phyloP scores from a whole-genome alignment of 2,113 vertebrate species.

The Alligator sinensis region DNA sequence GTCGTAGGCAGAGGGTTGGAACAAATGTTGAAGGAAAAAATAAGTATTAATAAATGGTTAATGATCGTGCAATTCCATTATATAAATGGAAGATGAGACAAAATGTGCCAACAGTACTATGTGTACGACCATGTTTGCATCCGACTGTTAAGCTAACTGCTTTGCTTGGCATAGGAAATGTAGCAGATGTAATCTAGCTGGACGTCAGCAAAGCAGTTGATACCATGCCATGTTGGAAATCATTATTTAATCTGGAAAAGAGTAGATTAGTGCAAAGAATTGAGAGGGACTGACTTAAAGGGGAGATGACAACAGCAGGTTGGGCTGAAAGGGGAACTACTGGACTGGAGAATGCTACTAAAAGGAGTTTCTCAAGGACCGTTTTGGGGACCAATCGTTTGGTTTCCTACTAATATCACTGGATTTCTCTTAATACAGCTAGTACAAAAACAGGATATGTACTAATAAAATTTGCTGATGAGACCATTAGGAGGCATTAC shows the following conservation, averaged over 20 bases:
- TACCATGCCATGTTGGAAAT: neutral
- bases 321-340: neutral
- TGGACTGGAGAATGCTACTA: neutral
- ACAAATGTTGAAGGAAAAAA: no score
- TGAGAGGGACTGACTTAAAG: neutral
- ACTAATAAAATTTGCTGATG: neutral
- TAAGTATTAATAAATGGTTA: no score
- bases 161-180: no score
- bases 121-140: no score
- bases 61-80: no score
- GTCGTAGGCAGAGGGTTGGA: no score
- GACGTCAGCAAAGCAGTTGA: accelerated
- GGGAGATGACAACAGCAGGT: neutral
- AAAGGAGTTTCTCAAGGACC: neutral
- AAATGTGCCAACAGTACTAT: no score
- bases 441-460: neutral
- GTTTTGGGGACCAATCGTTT: no score
- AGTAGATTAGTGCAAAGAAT: neutral
- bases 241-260: neutral
- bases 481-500: no score
- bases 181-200: neutral
- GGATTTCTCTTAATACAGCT: neutral
- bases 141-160: no score
- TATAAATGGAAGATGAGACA: no score
- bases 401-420: neutral